Base-by-base conservation (phyloP, 2,113 vertebrate species). In the Glaucomys volans region DNA sequence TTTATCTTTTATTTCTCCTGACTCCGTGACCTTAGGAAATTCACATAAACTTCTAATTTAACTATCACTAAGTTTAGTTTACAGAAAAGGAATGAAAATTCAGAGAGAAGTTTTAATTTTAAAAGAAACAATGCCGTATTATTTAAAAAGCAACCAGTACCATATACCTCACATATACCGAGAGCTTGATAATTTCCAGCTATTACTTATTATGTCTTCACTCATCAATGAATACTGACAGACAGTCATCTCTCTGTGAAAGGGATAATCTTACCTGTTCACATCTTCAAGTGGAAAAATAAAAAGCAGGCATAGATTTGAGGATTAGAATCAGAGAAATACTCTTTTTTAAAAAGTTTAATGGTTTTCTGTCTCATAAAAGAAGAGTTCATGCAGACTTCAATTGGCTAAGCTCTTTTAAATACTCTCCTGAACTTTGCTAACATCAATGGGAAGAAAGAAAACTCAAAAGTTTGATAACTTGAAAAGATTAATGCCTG, bases 361-460 rank as follows among this genome's bases (percentile, higher is more conserved):
- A 86, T 74, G 35, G 8, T 89, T 93, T 69, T 84, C 24, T 94
- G 74, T 24, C 42, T 96, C 87, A 88, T 83, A 81, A 95, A 96
- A 87, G 8, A 74, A 86, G 28, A 24, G 47, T 75, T 88, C 26
- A 44, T 40, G 80, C 18, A 86, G 64, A 76, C 62, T 95, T 96
- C 57, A 90, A 66, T 30, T 91, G 90, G 32, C 37, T 82, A 96
- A 88, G n/a, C 22, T 83, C n/a, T 83, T 96, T 81, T 75, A 37
- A 77, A 76, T 94, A 90, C 4, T 42, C 30, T 71, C 28, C 76
- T 71, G 28, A 87, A 91, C 75, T 13, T 96, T 93, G 26, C 14
- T 74, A 69, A 69, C 66, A 62, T n/a, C 72, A 67, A 67, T 72
- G 57, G n/a, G 6, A 44, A 8, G 37, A 24, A 74, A 64, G 47